Evolutionary conservation across 1,140 invertebrate species (phyloP), one percentile per base, ranked within the genome.

Genomic region (Homarus americanus): DNA sequence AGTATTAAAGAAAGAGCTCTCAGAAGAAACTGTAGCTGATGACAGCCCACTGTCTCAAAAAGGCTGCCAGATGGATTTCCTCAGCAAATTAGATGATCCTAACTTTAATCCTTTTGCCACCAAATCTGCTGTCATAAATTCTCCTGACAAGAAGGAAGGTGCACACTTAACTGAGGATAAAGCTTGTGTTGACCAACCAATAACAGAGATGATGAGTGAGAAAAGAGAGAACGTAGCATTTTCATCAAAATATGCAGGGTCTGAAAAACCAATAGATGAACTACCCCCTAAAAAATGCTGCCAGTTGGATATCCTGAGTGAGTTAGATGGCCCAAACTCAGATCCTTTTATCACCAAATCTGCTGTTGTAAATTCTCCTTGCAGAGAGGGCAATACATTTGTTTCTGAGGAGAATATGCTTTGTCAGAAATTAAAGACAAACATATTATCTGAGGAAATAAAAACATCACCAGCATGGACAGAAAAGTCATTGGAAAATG

Each of bases 71-170:
- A 9, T 34, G 17, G 53, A 69, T 34, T 83, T 83, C 32, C 20
- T 69, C 4, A 63, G 36, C n/a, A 66, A 40, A 15, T n/a, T 40
- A 17, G 82, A 72, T 63, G 53, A 66, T 66, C 49, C 49, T 0
- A n/a, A 66, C 32, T 72, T 85, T 28, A 44, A 73, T 73, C 82
- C 82, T 12, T 73, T 85, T 28, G 2, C 32, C 20, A 73, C 82
- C 20, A 85, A 73, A 44, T 12, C 36, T 72, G 2, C 15, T 32
- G 38, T 85, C 20, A 44, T n/a, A 7, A 85, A 85, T 73, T 85
- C 66, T 72, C 82, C 82, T 40, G 1, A 58, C 53, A 49, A 49
- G 44, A 15, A 49, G 4, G 2, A 17, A 3, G 49, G 28, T 0
- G 40, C n/a, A 24, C 44, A 49, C 44, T 7, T 3, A 32, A 5